phyloP scores from a whole-genome alignment of 2,113 vertebrate genomes.

The Otolemur garnettii region DNA sequence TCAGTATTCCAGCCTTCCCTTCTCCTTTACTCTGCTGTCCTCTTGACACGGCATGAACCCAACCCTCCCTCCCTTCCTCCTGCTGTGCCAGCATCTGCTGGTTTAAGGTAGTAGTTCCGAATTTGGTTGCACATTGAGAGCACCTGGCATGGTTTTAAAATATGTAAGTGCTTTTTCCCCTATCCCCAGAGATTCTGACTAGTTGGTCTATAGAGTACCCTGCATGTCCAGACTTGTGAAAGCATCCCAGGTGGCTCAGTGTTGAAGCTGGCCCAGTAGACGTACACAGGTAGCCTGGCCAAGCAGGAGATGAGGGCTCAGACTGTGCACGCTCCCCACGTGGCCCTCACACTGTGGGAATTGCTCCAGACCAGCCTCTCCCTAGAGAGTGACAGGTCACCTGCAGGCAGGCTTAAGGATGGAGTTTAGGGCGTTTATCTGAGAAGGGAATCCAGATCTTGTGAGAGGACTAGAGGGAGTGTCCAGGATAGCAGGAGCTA shows the following conservation, averaged over 20 bases:
- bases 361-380: neutral
- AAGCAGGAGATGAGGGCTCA: no score
- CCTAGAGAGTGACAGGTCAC: neutral
- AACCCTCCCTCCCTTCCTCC: neutral
- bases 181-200: neutral
- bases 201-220: neutral
- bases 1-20: neutral
- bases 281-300: neutral
- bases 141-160: neutral
- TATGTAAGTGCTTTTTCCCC: neutral
- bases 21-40: no score
- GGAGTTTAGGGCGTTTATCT: neutral
- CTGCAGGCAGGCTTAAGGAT: neutral
- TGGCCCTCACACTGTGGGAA: accelerated
- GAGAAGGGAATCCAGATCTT: neutral
- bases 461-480: neutral
- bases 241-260: neutral
- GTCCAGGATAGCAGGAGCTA: neutral
- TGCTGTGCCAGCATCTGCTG: neutral
- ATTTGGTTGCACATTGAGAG: neutral
- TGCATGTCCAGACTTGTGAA: neutral
- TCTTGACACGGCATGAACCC: neutral
- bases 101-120: no score
- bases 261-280: no score
- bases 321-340: accelerated